Evolutionary conservation across 2,113 vertebrate species (phyloP).

Genomic region (Corydoras maculifer): DNA sequence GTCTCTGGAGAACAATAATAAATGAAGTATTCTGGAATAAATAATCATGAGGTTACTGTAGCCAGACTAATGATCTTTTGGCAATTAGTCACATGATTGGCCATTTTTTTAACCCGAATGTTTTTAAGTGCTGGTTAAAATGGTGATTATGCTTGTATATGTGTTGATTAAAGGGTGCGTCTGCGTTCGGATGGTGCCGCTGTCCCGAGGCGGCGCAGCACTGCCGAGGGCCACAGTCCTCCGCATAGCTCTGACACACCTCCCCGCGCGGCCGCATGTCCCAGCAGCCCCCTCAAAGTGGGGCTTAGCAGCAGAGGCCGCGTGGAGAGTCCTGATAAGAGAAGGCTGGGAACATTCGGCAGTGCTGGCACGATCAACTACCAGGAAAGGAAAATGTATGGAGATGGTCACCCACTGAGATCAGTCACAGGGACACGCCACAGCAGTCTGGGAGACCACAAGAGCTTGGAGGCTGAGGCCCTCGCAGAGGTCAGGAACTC

Average conservation of each 20-base stretch:
- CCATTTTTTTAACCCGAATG: too few relatives aligned
- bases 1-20: too few relatives aligned
- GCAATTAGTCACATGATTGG: too few relatives aligned
- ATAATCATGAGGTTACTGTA: too few relatives aligned
- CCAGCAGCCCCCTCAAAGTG: conserved; percentile 93
- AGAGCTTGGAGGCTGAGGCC: conserved; percentile 90
- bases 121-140: too few relatives aligned
- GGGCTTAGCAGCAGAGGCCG: conserved; percentile 76
- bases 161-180: conserved; percentile 72
- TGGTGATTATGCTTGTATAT: neutral
- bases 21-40: too few relatives aligned
- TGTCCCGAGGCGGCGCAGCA: conserved; percentile 81
- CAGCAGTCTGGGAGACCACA: conserved; percentile 97
- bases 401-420: conserved; percentile 81
- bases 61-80: too few relatives aligned
- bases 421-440: conserved; percentile 82
- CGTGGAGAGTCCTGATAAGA: conserved; percentile 91
- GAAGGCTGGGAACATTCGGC: conserved; percentile 88
- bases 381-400: conserved; percentile 81
- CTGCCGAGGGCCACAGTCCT: conserved; percentile 85
- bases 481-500: conserved; percentile 76
- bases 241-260: conserved; percentile 86
- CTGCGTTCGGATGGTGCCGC: conserved; percentile 89
- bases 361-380: conserved; percentile 93
- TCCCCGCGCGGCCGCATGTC: conserved; percentile 88